A percentile compares a stretch with the other conserved stretches of the same genome.
Conservation (phyloP, 2,797 vertebrate species). For the Semotilus atromaculatus region DNA sequence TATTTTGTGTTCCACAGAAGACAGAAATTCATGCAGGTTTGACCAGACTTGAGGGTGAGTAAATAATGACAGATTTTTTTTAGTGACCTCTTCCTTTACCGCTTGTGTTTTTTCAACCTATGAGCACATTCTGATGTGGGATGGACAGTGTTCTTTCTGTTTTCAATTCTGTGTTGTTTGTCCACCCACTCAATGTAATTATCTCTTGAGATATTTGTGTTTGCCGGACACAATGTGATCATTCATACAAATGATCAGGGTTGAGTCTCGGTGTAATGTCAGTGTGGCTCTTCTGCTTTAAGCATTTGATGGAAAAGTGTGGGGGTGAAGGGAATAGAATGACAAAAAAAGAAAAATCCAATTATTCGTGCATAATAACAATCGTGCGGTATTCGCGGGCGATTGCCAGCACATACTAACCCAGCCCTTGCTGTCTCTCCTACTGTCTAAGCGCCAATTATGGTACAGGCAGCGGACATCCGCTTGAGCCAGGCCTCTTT, state of each 20-base stretch:
- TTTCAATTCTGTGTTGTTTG: conserved; percentile 53
- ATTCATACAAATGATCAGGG: conserved; percentile 61
- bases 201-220: conserved; percentile 59
- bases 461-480: conserved; percentile 57
- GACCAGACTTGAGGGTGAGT: background rate
- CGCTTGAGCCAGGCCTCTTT: conserved; percentile 55
- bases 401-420: conserved; percentile 36
- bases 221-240: conserved; percentile 57
- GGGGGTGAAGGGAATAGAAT: conserved; percentile 39
- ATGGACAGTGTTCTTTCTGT: conserved; percentile 48
- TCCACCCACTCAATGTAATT: conserved; percentile 62
- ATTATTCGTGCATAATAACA: conserved; percentile 68
- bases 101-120: conserved; percentile 7
- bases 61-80: background rate
- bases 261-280: conserved; percentile 55
- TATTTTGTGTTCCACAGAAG: background rate
- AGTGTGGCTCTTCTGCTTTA: conserved; percentile 42
- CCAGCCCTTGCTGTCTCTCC: conserved; percentile 62
- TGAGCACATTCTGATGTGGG: conserved; percentile 27
- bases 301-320: conserved; percentile 53
- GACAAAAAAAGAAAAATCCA: conserved; percentile 49
- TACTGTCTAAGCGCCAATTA: conserved; percentile 68
- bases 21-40: background rate
- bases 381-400: conserved; percentile 41
- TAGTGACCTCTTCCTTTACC: background rate